Evolutionary conservation across 2,113 vertebrate species (phyloP), one percentile per base, ranked within the genome.

Genomic region (Mustelus asterias): DNA sequence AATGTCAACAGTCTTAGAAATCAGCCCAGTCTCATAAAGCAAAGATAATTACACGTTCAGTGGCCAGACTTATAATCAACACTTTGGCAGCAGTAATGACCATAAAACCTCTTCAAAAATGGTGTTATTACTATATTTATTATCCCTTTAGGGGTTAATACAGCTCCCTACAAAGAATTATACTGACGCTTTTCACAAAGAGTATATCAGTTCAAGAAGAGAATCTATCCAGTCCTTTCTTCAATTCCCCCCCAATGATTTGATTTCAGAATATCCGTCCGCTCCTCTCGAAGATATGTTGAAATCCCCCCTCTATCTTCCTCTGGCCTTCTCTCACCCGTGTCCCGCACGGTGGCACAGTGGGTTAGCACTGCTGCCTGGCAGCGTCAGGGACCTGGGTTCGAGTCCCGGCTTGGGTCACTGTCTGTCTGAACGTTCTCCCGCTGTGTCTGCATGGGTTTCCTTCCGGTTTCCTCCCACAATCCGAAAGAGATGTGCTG

Each of bases 101-200:
- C 89, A 93, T 93, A 93, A 93, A 93, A 33, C 89, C 89, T 16
- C 60, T 93, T 65, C 89, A 65, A 93, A 54, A 93, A 65, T 37
- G n/a, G 60, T 93, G 89, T 65, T 65, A 93, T 93, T 65, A 41
- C 60, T 65, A 63, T 93, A 65, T 65, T 93, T 93, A 90, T 90
- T 90, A 60, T 26, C 54, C 54, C 88, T 90, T 90, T 33, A 90
- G 88, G 88, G 88, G 58, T 90, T 90, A 90, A 90, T 63, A n/a
- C 88, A 90, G 88, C 29, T 90, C 54, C 33, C 54, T 60, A n/a
- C 26, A n/a, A 60, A n/a, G 58, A 90, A 90, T 63, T 90, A 63
- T 14, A n/a, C 58, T 90, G 88, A 90, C 58, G 29, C 88, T 7
- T 90, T 90, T 90, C 54, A n/a, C 63, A 63, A 90, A 26, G 88